Evolutionary conservation across 2,888 invertebrate genomes (phyloP), one percentile per base, ranked within the genome.

Genomic region (Operophtera brumata): DNA sequence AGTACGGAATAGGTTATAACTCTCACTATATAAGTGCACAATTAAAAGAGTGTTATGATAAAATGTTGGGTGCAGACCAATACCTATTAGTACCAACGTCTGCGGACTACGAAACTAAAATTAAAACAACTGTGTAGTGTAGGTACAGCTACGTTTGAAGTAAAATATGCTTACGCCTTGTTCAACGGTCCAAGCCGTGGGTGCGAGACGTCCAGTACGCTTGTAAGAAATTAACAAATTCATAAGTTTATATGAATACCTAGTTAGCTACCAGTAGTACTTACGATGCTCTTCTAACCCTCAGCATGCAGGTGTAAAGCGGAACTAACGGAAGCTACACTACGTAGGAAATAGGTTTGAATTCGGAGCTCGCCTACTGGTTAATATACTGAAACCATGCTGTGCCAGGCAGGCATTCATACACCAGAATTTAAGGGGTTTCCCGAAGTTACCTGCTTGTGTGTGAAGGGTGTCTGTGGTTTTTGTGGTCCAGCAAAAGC

Each of bases 151-250:
- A n/a, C n/a, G n/a, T 12, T 5, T 10, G 12, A 12, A 30, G n/a
- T 32, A 14, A 28, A 30, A 4, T 12, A 12, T 28, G 73, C 89
- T 86, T 86, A 89, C 89, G 67, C 81, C 82, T 62, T 89, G 86
- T 71, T 89, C 88, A 56, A 89, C 88, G 28, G 89, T 89, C 89
- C 89, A 90, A 51, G 89, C 89, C 46, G 87, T 78, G 49, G 86
- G 78, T 41, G 89, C 80, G 50, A 73, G 84, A 64, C 87, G 87
- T 87, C 89, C 89, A 77, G 89, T 73, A 60, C 86, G 89, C 89
- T 89, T 88, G 87, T 68, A 82, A 63, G 25, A 59, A 59, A 59
- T 54, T 12, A 65, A 52, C 12, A 50, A 11, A 44, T 46, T 39
- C 49, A 10, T 37, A 47, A 25, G 28, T 47, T 32, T 47, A 47